Percentiles rank a stretch among this genome's conserved stretches.
These are phyloP conservation scores for Euzetes globulus DNA, from an alignment of 2,888 invertebrate species.

Conservation along the genomic window DNA sequence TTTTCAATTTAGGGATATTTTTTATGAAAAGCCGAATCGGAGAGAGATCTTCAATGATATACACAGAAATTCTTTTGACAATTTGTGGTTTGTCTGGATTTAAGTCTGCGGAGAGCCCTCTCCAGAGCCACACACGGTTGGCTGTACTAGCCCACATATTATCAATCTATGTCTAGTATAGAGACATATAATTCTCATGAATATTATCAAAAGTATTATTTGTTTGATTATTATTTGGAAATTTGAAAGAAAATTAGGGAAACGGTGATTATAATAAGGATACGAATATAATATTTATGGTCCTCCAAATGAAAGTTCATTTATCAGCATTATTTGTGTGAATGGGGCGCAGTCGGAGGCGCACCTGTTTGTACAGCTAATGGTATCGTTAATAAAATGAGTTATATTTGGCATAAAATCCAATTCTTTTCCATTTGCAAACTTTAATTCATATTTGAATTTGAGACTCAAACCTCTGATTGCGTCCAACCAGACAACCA, in stretches of 20 bases:
- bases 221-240: background rate
- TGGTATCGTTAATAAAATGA: background rate
- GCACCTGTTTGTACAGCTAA: background rate
- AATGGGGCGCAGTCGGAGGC: background rate
- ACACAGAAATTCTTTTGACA: background rate
- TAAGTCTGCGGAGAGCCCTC: background rate
- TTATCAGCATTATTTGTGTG: background rate
- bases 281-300: background rate
- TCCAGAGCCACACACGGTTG: background rate
- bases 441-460: no score
- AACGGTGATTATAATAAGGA: background rate
- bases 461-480: no score
- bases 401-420: background rate
- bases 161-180: background rate
- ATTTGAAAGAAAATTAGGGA: background rate
- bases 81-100: slow-evolving; percentile 16
- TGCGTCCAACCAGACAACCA: no score
- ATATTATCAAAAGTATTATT: slow-evolving; percentile 7
- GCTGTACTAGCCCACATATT: background rate
- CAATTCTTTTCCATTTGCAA: background rate
- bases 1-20: slow-evolving; percentile 11
- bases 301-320: background rate
- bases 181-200: background rate
- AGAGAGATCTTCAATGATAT: background rate
- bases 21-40: slow-evolving; percentile 4